Base-by-base conservation (phyloP, 2,113 vertebrate genomes). In the Catagonus wagneri region DNA sequence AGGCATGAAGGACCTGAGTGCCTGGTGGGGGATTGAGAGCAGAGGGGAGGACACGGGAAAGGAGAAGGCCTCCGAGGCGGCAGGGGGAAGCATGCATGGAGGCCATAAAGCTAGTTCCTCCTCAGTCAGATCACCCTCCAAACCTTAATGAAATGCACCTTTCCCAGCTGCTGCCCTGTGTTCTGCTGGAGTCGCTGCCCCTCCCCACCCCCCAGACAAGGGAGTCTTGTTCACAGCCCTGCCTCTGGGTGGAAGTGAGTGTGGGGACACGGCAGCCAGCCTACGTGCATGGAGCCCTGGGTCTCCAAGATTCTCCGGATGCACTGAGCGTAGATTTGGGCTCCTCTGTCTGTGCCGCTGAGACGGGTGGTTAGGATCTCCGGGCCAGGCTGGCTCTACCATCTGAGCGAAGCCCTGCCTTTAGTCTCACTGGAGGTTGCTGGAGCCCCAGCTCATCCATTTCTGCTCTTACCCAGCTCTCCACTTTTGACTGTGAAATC, bases 271-370 rank as follows among this genome's bases (percentile, higher is more conserved):
- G 4, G 44, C 44, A 44, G 44, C 44, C 44, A 4, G 44, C 44
- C 44, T 44, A 44, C 44, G 44, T 44, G 44, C 44, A 44, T 8
- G 8, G 22, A 32, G 34, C 44, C 69, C 85, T 65, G n/a, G 13
- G 32, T 52, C 44, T 44, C 22, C 0, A 1, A 0, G 0, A 11
- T 20, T n/a, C 39, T n/a, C 15, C 1, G 3, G 10, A 22, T 8
- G 36, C 6, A 1, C 89, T 12, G 10, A 3, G 54, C 54, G 54
- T 20, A 36, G 66, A 15, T 20, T 20, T 54, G 14, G 29, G 75
- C 11, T 52, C 36, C 60, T 63, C 27, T 23, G 11, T 78, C 36
- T 29, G 0, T 0, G 17, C n/a, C 0, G 0, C 56, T 32, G 39
- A 76, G 44, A 58, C 16, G 63, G 88, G 20, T 0, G 0, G 65